These are phyloP conservation scores for Poecile montanus DNA, from an alignment of 2,797 vertebrate genomes.

Conservation along the genomic window DNA sequence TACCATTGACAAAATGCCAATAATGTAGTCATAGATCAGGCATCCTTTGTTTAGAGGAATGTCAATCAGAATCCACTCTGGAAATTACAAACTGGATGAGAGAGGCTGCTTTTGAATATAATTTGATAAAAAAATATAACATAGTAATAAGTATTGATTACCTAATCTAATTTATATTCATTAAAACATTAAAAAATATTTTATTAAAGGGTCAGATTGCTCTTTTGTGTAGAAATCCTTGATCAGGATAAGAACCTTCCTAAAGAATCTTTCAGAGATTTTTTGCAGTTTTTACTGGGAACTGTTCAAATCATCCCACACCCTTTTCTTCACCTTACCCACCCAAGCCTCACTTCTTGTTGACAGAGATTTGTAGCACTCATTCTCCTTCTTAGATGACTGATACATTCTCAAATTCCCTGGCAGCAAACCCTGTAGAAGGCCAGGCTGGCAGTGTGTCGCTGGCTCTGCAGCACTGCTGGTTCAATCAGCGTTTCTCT, in stretches of 20 bases:
- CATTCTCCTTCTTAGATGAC: background rate
- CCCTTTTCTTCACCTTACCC: background rate
- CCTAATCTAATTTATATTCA: slow-evolving; percentile 43
- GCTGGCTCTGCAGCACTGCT: background rate
- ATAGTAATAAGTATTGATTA: slow-evolving; percentile 41
- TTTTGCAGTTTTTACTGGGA: background rate
- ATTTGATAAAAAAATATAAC: slow-evolving; percentile 23
- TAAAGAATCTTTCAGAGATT: background rate
- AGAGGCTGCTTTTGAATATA: slow-evolving; percentile 45
- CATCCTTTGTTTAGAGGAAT: slow-evolving; percentile 52
- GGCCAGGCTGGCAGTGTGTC: background rate
- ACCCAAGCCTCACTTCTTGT: background rate
- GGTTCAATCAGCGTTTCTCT: background rate
- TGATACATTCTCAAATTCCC: background rate
- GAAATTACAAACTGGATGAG: slow-evolving; percentile 45
- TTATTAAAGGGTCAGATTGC: slow-evolving; percentile 11
- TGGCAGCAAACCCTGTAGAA: background rate
- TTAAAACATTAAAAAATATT: slow-evolving; percentile 43
- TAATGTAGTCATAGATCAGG: slow-evolving; percentile 41
- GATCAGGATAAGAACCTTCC: background rate
- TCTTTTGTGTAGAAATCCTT: slow-evolving; percentile 21
- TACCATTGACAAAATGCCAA: slow-evolving; percentile 52
- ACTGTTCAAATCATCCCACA: background rate
- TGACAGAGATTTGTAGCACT: background rate
- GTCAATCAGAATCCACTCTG: slow-evolving; percentile 46